Base-by-base conservation (phyloP, 2,888 invertebrate genomes). In the Holacanthella duospinosa region DNA sequence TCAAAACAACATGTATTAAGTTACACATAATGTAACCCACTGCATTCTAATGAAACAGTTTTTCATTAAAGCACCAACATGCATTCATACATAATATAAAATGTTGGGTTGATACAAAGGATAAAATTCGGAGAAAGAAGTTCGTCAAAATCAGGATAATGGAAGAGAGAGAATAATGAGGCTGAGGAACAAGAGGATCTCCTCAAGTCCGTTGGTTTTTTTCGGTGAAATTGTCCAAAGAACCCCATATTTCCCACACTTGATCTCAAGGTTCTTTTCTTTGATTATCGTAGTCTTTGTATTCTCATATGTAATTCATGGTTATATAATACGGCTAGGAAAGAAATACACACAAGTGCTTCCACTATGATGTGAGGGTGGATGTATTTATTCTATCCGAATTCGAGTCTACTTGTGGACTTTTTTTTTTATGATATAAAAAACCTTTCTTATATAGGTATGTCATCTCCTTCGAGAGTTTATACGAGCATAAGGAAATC, bases 201-300 rank as follows among this genome's bases (percentile, higher is more conserved):
- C 48, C 48, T 9, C 16, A 21, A 4, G 21, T 48, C 48, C 21
- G 4, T 48, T 21, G 4, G 16, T 48, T 48, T 21, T 48, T 21
- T 48, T 48, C 48, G 28, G 12, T 53, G 43, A 59, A 24, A 61
- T 60, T 24, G 29, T 64, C 24, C 55, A 19, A 56, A 43, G 54
- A 48, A 53, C 16, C 27, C 48, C 63, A 36, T 58, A 56, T 63
- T 67, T 67, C 68, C 66, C 68, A 66, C 68, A 68, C 66, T 68
- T 68, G 66, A 66, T 68, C 66, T 68, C 66, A 66, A 68, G 66
- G 68, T 62, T n/a, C 64, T 59, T 66, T 61, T n/a, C 21, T 16
- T 48, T 48, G 21, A n/a, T 4, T 48, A n/a, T 36, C 36, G 16
- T 12, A 16, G 58, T 59, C 59, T 62, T 57, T 55, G 55, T 26